These are phyloP conservation scores for Oxyura jamaicensis DNA, from an alignment of 2,113 vertebrate species.

Conservation along the genomic window DNA sequence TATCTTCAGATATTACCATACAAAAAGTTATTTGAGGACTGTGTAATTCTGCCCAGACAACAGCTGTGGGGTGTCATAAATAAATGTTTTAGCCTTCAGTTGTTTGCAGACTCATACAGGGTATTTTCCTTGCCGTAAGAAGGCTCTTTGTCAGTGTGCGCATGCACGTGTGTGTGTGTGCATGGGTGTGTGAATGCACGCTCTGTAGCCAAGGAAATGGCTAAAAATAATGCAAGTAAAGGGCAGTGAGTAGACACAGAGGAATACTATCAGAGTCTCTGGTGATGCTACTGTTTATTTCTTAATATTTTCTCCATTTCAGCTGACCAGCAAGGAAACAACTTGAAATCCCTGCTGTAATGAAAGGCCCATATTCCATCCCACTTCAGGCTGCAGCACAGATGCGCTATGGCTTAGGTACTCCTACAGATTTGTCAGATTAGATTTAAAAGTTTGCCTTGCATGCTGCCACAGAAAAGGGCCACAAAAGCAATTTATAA, in stretches of 20 bases:
- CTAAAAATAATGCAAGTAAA: background rate
- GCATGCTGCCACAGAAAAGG: background rate
- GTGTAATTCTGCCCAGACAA: background rate
- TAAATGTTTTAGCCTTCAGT: background rate
- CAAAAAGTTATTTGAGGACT: background rate
- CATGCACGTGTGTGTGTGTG: rapidly evolving
- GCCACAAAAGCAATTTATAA: background rate
- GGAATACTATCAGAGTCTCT: background rate
- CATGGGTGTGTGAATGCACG: rapidly evolving
- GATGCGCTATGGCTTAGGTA: background rate
- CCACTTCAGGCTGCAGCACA: background rate
- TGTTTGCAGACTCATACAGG: background rate
- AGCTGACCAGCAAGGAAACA: background rate
- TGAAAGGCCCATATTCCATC: background rate
- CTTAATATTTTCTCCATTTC: background rate
- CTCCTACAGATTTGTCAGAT: background rate
- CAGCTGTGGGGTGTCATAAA: background rate
- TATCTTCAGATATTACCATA: background rate
- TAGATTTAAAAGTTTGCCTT: background rate
- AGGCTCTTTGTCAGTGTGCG: background rate
- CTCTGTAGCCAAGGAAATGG: rapidly evolving
- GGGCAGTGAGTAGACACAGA: background rate
- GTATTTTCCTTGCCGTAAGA: background rate
- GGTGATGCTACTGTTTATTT: background rate
- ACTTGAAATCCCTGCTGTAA: background rate